phyloP scores from a whole-genome alignment of 2,113 vertebrate genomes.

The Ranitomeya imitator region DNA sequence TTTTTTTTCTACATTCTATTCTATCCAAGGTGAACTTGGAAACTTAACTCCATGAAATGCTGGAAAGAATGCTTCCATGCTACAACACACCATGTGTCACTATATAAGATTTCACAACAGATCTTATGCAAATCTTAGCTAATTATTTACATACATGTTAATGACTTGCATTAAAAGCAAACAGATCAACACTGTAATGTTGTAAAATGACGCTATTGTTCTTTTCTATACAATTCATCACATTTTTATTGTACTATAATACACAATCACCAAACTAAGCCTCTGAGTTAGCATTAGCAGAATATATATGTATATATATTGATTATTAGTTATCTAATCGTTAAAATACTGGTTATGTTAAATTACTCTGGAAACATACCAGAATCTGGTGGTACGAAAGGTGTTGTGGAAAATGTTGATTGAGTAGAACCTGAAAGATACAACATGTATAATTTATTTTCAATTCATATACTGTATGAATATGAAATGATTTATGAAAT shows the following conservation, averaged over 20 bases:
- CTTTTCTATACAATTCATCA: too few relatives aligned
- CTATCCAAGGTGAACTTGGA: too few relatives aligned
- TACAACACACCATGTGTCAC: too few relatives aligned
- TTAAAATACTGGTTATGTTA: neutral
- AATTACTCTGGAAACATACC: neutral
- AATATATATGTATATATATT: neutral
- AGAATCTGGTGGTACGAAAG: neutral
- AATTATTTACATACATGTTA: too few relatives aligned
- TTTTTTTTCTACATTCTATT: too few relatives aligned
- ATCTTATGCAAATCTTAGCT: neutral
- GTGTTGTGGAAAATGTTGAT: conserved; percentile 3
- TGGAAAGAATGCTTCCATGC: too few relatives aligned
- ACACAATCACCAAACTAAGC: neutral
- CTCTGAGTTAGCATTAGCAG: neutral
- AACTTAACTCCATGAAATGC: too few relatives aligned
- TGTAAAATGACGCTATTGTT: neutral
- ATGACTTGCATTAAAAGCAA: neutral
- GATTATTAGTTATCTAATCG: neutral
- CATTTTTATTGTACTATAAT: too few relatives aligned
- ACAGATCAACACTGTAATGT: neutral
- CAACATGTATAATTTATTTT: neutral
- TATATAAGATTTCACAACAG: neutral
- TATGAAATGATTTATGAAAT: neutral
- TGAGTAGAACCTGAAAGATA: conserved; percentile 29
- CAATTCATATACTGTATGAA: neutral